Evolutionary conservation across 2,888 invertebrate species (phyloP).

Genomic region (Phymatocera aterrima): DNA sequence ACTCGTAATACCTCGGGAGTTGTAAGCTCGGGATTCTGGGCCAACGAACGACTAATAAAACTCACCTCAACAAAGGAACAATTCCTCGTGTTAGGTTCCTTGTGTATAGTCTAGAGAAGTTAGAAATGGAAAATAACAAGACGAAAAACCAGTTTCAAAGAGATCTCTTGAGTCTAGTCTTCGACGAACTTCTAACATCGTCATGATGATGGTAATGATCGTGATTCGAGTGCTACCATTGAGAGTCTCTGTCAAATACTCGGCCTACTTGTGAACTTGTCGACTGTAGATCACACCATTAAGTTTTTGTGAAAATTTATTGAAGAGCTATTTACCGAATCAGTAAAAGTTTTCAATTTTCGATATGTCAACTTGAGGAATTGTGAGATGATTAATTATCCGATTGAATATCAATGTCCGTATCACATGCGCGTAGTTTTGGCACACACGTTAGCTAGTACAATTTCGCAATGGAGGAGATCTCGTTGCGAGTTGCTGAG

Average conservation of each 20-base stretch:
- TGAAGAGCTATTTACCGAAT: neutral
- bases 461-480: neutral
- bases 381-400: neutral
- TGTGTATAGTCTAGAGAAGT: neutral
- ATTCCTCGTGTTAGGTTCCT: neutral
- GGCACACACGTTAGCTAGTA: conserved; percentile 20
- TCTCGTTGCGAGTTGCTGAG: neutral
- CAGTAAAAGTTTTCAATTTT: neutral
- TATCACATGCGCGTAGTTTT: conserved; percentile 7
- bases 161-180: neutral
- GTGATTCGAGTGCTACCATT: conserved; percentile 42
- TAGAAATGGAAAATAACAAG: conserved; percentile 26
- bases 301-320: conserved; percentile 5
- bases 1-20: conserved; percentile 23
- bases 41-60: conserved; percentile 34
- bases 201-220: conserved; percentile 23
- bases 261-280: conserved; percentile 33
- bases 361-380: neutral
- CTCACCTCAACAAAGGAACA: neutral
- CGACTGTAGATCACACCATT: conserved; percentile 13
- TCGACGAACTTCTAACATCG: conserved; percentile 17
- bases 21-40: conserved; percentile 35
- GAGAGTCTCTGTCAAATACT: conserved; percentile 26
- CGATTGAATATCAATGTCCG: neutral
- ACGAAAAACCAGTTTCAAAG: neutral